Conservation (phyloP, 2,888 invertebrate species). For the Rhogogaster chlorosoma region DNA sequence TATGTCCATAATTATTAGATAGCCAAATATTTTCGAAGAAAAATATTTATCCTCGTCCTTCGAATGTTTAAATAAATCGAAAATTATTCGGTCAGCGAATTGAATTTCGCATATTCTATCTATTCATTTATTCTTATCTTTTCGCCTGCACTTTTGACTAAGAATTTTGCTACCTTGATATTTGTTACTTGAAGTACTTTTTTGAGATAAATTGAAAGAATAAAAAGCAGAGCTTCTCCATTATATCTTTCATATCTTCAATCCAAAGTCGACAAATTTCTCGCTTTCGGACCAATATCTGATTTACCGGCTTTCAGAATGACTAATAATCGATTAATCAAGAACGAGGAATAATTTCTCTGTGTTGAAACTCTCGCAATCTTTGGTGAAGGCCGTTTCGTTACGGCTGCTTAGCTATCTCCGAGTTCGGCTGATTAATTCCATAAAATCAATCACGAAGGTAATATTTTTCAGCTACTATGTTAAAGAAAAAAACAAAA, state of each 20-base stretch:
- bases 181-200: neutral
- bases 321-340: constrained; percentile 32
- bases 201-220: neutral
- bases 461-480: neutral
- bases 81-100: neutral
- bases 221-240: neutral
- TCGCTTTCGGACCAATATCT: neutral
- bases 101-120: neutral
- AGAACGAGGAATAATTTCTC: constrained; percentile 29
- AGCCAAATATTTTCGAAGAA: neutral
- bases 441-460: constrained; percentile 5
- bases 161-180: neutral
- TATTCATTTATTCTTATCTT: no score
- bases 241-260: neutral
- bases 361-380: constrained; percentile 19
- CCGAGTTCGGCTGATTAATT: neutral
- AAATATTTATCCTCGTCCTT: neutral
- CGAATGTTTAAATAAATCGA: neutral
- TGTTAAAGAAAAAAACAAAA: neutral
- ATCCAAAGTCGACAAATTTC: neutral
- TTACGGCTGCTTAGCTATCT: constrained; percentile 21
- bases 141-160: neutral
- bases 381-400: constrained; percentile 31
- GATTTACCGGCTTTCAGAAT: neutral
- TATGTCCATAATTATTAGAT: neutral